phyloP scores from a whole-genome alignment of 2,797 vertebrate species.

The Salmo trutta region DNA sequence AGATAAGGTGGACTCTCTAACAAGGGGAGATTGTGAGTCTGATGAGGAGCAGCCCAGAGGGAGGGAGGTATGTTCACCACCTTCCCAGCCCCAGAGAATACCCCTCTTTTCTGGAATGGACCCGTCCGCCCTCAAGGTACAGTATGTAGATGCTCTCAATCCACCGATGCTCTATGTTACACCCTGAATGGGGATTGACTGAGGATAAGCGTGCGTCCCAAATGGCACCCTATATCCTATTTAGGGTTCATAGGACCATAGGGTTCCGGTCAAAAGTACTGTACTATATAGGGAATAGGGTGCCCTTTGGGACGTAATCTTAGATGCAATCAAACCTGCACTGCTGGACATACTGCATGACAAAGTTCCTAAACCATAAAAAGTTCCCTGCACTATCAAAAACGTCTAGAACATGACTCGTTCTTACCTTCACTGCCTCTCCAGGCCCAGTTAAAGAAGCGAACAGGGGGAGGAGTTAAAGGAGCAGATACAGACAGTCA shows the following conservation, averaged over 20 bases:
- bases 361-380: not conserved
- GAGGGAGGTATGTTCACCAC: conserved; percentile 31
- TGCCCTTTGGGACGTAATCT: no score
- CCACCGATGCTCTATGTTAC: not conserved
- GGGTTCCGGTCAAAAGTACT: no score
- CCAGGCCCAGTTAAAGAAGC: conserved; percentile 84
- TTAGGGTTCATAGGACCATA: no score
- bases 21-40: conserved; percentile 50
- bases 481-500: conserved; percentile 65
- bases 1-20: conserved; percentile 38
- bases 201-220: no score
- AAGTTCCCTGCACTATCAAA: not conserved
- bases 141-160: not conserved
- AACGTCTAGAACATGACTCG: not conserved
- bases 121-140: conserved; percentile 81
- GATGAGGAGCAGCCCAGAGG: conserved; percentile 59
- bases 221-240: no score
- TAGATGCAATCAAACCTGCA: not conserved
- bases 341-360: not conserved
- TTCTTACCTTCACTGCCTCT: conserved; percentile 18
- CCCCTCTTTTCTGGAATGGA: conserved; percentile 83
- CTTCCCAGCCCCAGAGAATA: conserved; percentile 71
- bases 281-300: no score
- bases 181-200: not conserved
- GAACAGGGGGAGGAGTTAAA: conserved; percentile 45